These are phyloP conservation scores for Elephantulus edwardii DNA, from an alignment of 2,113 vertebrate species.

Conservation along the genomic window DNA sequence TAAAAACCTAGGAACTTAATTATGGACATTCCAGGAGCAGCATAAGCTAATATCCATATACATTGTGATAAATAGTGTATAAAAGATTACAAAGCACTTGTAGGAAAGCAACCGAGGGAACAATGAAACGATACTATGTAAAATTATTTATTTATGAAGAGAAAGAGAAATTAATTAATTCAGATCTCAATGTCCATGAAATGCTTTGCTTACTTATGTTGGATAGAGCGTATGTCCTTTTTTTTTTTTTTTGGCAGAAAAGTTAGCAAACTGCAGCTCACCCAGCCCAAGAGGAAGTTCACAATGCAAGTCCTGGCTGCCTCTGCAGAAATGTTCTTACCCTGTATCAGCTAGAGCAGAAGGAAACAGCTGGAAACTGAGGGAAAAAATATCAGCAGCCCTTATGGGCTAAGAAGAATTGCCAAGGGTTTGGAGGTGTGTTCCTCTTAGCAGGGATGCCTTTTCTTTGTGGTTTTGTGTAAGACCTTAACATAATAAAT, in stretches of 20 bases:
- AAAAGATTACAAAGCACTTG: slow-evolving; percentile 16
- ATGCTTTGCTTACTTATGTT: background rate
- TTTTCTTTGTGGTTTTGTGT: background rate
- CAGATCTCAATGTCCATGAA: slow-evolving; percentile 49
- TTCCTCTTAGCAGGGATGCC: background rate
- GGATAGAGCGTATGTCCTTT: slow-evolving; percentile 22
- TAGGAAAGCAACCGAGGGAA: background rate
- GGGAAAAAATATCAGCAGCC: slow-evolving; percentile 24
- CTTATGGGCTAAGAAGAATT: background rate
- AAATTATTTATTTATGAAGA: slow-evolving; percentile 32
- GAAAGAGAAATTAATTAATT: slow-evolving; percentile 45
- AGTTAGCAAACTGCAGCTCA: slow-evolving; percentile 43
- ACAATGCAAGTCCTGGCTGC: slow-evolving; percentile 32
- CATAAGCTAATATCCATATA: background rate
- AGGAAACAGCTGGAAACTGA: slow-evolving; percentile 71
- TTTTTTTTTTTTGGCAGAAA: slow-evolving; percentile 28
- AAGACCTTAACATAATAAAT: slow-evolving; percentile 46
- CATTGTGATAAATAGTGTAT: background rate
- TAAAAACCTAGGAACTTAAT: slow-evolving; percentile 19
- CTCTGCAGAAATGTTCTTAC: slow-evolving; percentile 51
- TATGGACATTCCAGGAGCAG: background rate
- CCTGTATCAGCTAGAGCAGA: slow-evolving; percentile 57
- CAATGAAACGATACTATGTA: background rate
- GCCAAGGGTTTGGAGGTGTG: slow-evolving; percentile 12
- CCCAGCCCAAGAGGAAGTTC: slow-evolving; percentile 40